Base-by-base conservation (phyloP, 2,888 invertebrate genomes). In the Hyles lineata region DNA sequence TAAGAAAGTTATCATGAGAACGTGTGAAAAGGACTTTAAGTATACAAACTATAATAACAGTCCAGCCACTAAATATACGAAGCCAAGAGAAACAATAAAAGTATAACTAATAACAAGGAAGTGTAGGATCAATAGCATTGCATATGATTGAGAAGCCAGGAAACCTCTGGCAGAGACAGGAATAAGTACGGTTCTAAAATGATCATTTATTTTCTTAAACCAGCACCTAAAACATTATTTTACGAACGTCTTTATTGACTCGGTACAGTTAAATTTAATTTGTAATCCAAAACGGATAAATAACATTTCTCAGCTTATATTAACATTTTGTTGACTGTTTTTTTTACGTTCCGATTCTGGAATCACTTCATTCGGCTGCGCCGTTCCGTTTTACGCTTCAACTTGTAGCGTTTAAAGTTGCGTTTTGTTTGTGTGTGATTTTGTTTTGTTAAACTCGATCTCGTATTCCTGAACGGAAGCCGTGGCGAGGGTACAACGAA, bases 381-480 rank as follows among this genome's bases (percentile, higher is more conserved):
- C 35, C 63, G n/a, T 62, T 70, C 62, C 5, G 32, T 62, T 70
- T 35, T n/a, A 70, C 32, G 35, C 73, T 70, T 58, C 29, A 62
- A 58, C 15, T 9, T 29, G 17, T 19, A 9, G 21, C 4, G 17
- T 32, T 58, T 82, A 81, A 73, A 75, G 83, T 80, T 73, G 74
- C 35, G 58, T 73, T 71, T 72, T 23, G 32, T 55, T 23, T 82
- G 80, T 72, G 74, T 82, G 79, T 72, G 73, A 70, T 62, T 81
- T 82, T 82, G 83, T 84, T 82, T 83, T 83, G 83, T 83, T 87
- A 82, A 84, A 82, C 81, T 82, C 78, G 80, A 82, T 80, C 80
- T 83, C 82, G 81, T 81, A 84, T 85, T 83, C 83, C 80, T 76
- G 80, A 77, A 78, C 87, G 89, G 88, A 90, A 86, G 86, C 84